Evolutionary conservation across 2,888 invertebrate genomes (phyloP), one percentile per base, ranked within the genome.

Genomic region (Oscheius sp.): DNA sequence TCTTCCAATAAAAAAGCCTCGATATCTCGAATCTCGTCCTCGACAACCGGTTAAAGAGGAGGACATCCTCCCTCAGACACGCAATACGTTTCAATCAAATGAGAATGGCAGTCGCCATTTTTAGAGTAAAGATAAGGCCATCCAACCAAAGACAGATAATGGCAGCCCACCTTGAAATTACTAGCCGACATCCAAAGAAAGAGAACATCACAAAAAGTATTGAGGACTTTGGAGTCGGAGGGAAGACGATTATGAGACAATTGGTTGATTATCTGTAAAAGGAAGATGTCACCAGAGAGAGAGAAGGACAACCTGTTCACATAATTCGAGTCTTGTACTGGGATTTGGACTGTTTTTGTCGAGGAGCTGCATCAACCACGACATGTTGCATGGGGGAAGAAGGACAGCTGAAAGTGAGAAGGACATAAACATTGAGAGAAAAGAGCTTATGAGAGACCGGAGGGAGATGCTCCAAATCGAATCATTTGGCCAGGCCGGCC

Each of bases 281-380:
- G 13, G n/a, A 41, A 29, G 2, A 12, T 16, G 18, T 29, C 35
- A 59, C 35, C n/a, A 58, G 13, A 29, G 13, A 56, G 16, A 2
- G 25, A 27, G 25, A 5, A 70, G 23, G 49, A 23, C 59, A 12
- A 72, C 46, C 35, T 72, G 43, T n/a, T 72, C 72, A 13, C 43
- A 68, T 9, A 72, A 29, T 45, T 72, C 72, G 13, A 72, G 56
- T 2, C 72, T 49, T 41, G 23, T 25, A 0, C 27, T n/a, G 12
- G 72, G 72, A 53, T 72, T 55, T 18, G 72, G 46, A 46, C 72
- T 72, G 49, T 72, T 72, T 46, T 66, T 56, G 25, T 72, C 72
- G 21, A 72, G 49, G 16, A 72, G 66, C 45, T 72, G 66, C 13
- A 35, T 12, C 13, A 72, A 55, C 72, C 72, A 72, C 16, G 64